phyloP scores from a whole-genome alignment of 2,113 vertebrate species.

The Odontesthes bonariensis region DNA sequence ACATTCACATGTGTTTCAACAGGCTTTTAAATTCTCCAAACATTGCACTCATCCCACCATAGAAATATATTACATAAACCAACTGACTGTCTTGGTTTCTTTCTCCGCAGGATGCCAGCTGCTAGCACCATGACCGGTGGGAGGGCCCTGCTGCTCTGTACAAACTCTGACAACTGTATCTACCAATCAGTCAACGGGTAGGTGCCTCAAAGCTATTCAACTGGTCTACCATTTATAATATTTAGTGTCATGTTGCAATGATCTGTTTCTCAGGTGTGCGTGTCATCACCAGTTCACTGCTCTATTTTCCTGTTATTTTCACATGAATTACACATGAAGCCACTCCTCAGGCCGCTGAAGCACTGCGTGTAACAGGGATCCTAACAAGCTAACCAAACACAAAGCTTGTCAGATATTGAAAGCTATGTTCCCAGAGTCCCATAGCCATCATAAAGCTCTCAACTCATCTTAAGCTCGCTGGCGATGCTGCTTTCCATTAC shows the following conservation, averaged over 20 bases:
- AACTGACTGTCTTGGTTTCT: conserved; percentile 29
- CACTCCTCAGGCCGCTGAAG: not conserved
- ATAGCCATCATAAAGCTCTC: conserved; percentile 7
- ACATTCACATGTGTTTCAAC: not conserved
- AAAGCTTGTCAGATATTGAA: not conserved
- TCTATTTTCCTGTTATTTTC: not conserved
- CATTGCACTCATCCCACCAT: not conserved
- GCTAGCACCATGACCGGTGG: conserved; percentile 93
- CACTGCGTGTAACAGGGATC: not conserved
- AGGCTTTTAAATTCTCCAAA: not conserved
- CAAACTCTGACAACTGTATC: conserved; percentile 85
- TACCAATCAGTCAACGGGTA: conserved; percentile 87
- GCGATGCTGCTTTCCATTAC: conserved; percentile 20
- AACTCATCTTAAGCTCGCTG: conserved; percentile 8
- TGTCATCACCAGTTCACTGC: not conserved
- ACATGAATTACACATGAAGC: not conserved
- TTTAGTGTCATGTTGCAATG: not conserved
- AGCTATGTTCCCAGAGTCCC: not conserved
- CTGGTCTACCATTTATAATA: conserved; percentile 3
- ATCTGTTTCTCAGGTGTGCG: not conserved
- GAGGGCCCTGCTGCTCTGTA: conserved; percentile 86
- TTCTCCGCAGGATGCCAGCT: conserved; percentile 80
- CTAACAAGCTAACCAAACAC: not conserved
- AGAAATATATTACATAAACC: not conserved
- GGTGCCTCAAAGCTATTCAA: conserved; percentile 36